phyloP scores from a whole-genome alignment of 2,888 invertebrate species.

The Uloborus plumipes region DNA sequence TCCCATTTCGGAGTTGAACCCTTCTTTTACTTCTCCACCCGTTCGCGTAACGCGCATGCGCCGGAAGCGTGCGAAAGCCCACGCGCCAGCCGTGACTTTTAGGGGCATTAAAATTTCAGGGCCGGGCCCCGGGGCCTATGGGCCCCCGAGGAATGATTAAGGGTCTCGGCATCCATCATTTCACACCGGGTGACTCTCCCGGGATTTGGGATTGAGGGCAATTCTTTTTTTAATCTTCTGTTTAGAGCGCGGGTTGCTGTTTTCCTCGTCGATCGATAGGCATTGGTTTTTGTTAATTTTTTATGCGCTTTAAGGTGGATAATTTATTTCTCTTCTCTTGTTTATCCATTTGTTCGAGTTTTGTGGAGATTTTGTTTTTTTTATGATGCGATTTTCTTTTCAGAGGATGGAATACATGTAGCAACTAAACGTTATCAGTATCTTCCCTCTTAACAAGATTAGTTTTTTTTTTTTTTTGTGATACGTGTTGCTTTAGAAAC shows the following conservation, averaged over 20 bases:
- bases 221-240: conserved; percentile 1
- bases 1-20: no score
- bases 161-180: conserved; percentile 25
- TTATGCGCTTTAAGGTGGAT: conserved; percentile 2
- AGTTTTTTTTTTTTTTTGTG: no score
- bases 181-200: conserved; percentile 17
- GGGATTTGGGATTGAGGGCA: conserved; percentile 1
- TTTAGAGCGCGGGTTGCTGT: neutral
- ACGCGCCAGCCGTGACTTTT: conserved; percentile 32
- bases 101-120: conserved; percentile 45
- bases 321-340: no score
- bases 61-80: neutral
- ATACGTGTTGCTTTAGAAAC: no score
- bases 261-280: conserved; percentile 5
- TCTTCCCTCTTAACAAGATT: no score
- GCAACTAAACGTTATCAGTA: no score
- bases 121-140: conserved; percentile 15
- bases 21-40: no score
- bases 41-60: no score
- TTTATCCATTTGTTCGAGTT: no score
- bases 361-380: no score
- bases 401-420: no score
- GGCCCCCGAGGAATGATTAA: conserved; percentile 21
- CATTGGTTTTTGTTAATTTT: conserved; percentile 16
- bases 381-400: no score